Evolutionary conservation across 2,113 vertebrate genomes (phyloP).

Genomic region (Synchiropus splendidus): DNA sequence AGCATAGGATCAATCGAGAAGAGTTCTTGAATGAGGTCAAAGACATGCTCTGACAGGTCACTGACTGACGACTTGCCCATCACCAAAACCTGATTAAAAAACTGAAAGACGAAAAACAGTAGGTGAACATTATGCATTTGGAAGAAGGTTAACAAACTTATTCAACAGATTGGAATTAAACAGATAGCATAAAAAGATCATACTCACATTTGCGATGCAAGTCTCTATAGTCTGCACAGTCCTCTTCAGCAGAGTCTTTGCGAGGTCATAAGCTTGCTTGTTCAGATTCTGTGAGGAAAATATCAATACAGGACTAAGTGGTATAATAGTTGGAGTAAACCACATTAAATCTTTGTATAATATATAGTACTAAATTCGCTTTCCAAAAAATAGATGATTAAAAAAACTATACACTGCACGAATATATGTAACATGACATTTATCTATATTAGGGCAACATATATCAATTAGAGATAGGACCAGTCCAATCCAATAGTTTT

Average conservation of each 20-base stretch:
- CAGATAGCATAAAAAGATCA: background rate
- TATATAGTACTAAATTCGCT: no score
- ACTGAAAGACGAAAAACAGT: conserved; percentile 58
- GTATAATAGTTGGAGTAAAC: no score
- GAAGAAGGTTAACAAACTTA: conserved; percentile 4
- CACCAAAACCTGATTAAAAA: conserved; percentile 99
- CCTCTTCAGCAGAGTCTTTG: conserved; percentile 93
- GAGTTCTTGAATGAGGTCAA: conserved; percentile 98
- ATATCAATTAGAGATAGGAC: no score
- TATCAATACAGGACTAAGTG: background rate
- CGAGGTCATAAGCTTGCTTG: conserved; percentile 96
- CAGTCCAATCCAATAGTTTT: no score
- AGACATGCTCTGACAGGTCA: conserved; percentile 95
- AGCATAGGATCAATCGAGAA: conserved; percentile 95
- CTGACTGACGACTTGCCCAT: conserved; percentile 97
- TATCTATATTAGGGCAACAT: no score
- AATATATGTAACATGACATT: no score
- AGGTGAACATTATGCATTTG: background rate
- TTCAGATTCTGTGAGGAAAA: conserved; percentile 84
- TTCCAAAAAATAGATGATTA: background rate
- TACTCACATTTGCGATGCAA: conserved; percentile 92
- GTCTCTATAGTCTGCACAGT: conserved; percentile 96
- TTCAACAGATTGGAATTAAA: background rate
- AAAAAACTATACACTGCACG: no score
- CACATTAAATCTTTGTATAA: no score